phyloP scores from a whole-genome alignment of 2,888 invertebrate genomes.

The Scrobipalpa costella region DNA sequence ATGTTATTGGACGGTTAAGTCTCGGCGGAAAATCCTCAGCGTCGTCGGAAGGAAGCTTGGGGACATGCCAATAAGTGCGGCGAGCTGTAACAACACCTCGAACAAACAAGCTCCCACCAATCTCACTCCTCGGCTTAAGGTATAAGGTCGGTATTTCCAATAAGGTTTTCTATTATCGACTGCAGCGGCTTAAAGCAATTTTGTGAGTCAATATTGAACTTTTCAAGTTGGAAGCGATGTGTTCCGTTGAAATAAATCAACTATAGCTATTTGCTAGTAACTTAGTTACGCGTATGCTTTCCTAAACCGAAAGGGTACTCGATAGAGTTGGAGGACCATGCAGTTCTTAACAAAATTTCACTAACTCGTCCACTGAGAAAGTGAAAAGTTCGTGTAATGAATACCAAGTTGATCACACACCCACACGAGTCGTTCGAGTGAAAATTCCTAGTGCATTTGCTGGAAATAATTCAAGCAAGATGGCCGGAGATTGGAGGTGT shows the following conservation, averaged over 20 bases:
- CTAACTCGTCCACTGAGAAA: slow-evolving; percentile 6
- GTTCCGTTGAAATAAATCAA: slow-evolving; percentile 59
- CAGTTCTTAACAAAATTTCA: slow-evolving; percentile 11
- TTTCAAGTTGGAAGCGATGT: slow-evolving; percentile 69
- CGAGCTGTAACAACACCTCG: slow-evolving; percentile 69
- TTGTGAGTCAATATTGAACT: slow-evolving; percentile 77
- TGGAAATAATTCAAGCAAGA: slow-evolving; percentile 29
- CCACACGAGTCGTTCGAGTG: background rate
- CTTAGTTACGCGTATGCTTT: slow-evolving; percentile 17
- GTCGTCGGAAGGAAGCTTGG: slow-evolving; percentile 69
- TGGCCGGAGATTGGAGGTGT: slow-evolving; percentile 53
- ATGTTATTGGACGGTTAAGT: slow-evolving; percentile 51
- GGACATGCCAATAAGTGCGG: slow-evolving; percentile 75
- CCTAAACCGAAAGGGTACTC: background rate
- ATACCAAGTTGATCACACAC: background rate
- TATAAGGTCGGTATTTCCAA: slow-evolving; percentile 69
- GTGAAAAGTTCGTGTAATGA: slow-evolving; percentile 15
- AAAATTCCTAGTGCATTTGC: slow-evolving; percentile 30
- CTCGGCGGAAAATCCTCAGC: slow-evolving; percentile 56
- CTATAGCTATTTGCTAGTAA: slow-evolving; percentile 28
- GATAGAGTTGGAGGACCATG: background rate
- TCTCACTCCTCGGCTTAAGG: slow-evolving; percentile 53
- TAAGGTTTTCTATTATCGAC: slow-evolving; percentile 63
- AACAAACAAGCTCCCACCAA: slow-evolving; percentile 55
- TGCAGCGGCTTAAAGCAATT: slow-evolving; percentile 76